Percentiles rank a stretch among this genome's conserved stretches.
phyloP scores from a whole-genome alignment of 2,888 invertebrate species.

The Oxystoma pomonae region DNA sequence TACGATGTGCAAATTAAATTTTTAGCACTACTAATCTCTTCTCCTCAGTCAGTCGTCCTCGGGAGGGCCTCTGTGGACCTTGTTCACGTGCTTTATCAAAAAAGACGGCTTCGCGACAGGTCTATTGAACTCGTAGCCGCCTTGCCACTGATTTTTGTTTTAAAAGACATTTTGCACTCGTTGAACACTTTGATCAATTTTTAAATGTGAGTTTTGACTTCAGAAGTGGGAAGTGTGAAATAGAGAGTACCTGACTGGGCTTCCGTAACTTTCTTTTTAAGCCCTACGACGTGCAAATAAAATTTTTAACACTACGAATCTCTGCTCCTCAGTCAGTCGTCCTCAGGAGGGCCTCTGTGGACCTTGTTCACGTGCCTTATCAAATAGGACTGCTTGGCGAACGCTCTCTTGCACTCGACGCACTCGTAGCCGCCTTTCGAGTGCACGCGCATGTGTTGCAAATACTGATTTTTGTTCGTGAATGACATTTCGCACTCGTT shows the following conservation, averaged over 20 bases:
- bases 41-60: conserved; percentile 1
- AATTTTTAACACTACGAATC: too few relatives aligned
- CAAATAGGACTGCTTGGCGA: conserved; percentile 73
- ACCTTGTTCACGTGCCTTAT: conserved; percentile 75
- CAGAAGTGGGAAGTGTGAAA: too few relatives aligned
- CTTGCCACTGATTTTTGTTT: conserved; percentile 71
- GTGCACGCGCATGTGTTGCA: conserved; percentile 72
- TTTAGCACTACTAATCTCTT: too few relatives aligned
- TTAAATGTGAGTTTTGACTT: conserved; percentile 74
- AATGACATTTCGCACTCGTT: conserved; percentile 70
- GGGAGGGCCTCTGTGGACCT: conserved; percentile 50
- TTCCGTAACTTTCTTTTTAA: too few relatives aligned
- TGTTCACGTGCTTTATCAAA: conserved; percentile 72
- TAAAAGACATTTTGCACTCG: conserved; percentile 69
- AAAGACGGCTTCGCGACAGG: conserved; percentile 74
- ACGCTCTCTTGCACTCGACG: conserved; percentile 68
- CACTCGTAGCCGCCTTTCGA: conserved; percentile 69
- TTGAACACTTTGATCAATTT: conserved; percentile 64
- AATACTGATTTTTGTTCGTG: conserved; percentile 71
- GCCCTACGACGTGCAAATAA: too few relatives aligned
- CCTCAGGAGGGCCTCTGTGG: conserved; percentile 50
- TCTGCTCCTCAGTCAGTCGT: conserved; percentile 37
- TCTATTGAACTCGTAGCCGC: conserved; percentile 69
- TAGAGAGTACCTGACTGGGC: too few relatives aligned
- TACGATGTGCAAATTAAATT: too few relatives aligned